phyloP scores from a whole-genome alignment of 2,888 invertebrate species.

The Meandrusa payeni region DNA sequence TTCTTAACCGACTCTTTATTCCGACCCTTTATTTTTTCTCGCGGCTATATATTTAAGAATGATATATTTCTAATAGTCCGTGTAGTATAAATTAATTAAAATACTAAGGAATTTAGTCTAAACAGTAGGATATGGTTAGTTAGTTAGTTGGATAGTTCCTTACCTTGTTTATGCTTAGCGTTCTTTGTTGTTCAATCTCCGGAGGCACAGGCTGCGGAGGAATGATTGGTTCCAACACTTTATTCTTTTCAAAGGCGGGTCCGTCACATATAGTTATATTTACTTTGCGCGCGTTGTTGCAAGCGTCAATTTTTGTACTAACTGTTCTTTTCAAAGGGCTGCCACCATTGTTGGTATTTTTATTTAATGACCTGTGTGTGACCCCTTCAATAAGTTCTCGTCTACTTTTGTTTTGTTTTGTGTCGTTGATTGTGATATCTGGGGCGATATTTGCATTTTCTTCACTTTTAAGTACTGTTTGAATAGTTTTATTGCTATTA shows the following conservation, averaged over 20 bases:
- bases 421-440: no score
- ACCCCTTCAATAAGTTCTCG: constrained; percentile 28
- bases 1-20: no score
- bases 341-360: constrained; percentile 26
- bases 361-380: constrained; percentile 26
- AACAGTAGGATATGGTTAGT: no score
- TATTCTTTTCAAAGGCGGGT: constrained; percentile 51
- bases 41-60: no score
- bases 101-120: no score
- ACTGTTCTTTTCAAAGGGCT: constrained; percentile 52
- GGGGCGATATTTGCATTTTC: constrained; percentile 24
- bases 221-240: constrained; percentile 67
- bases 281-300: constrained; percentile 54
- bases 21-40: no score
- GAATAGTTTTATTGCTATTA: constrained; percentile 44
- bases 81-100: no score
- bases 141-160: no score
- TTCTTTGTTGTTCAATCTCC: constrained; percentile 91
- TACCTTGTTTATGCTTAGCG: constrained; percentile 91
- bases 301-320: constrained; percentile 47
- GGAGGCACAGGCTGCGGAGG: constrained; percentile 88
- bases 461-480: constrained; percentile 31
- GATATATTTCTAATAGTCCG: no score
- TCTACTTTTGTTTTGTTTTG: constrained; percentile 28
- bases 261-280: constrained; percentile 67